Evolutionary conservation across 2,113 vertebrate species (phyloP), one percentile per base, ranked within the genome.

Genomic region (Phalacrocorax pelagicus): DNA sequence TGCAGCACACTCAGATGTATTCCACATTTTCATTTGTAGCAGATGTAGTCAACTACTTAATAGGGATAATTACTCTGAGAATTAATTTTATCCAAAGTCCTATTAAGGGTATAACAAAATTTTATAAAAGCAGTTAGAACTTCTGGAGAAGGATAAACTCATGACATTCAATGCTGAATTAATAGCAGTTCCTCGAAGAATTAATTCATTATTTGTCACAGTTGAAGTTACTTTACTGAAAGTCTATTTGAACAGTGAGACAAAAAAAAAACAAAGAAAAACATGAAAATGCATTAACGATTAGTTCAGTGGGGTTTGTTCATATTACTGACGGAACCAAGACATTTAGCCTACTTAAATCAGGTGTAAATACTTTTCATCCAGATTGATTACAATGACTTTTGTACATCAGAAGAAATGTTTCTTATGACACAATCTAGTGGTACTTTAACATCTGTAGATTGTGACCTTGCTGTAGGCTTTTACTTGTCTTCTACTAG

Each of bases 111-210:
- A 30, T 52, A 90, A 61, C 49, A 75, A 10, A 94, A 81, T 94
- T 93, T 95, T 90, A 42, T 30, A 88, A 72, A 95, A 92, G 91
- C 65, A 52, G 73, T 86, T 86, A 40, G 95, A 96, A 90, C 94
- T 90, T 96, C 75, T 92, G 81, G 73, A 72, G 80, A 81, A 95
- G 87, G 90, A 66, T 88, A 47, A 88, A 57, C 34, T 96, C 26
- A 8, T 88, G 85, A 88, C 66, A 77, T 91, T 92, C 91, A 92
- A 7, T 86, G 88, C 61, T 72, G 67, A 91, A 89, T 91, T 94
- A 81, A 83, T 12, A 82, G 62, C 44, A 89, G 23, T 27, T 96
- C 94, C 79, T 97, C 77, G 65, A 91, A 96, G 75, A 92, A 91
- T 73, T 91, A 95, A 91, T 94, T 74, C 32, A 8, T 82, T 87